Percentiles rank a stretch among this genome's conserved stretches.
Conservation (phyloP, 1,140 invertebrate species). For the Dreissena polymorpha region DNA sequence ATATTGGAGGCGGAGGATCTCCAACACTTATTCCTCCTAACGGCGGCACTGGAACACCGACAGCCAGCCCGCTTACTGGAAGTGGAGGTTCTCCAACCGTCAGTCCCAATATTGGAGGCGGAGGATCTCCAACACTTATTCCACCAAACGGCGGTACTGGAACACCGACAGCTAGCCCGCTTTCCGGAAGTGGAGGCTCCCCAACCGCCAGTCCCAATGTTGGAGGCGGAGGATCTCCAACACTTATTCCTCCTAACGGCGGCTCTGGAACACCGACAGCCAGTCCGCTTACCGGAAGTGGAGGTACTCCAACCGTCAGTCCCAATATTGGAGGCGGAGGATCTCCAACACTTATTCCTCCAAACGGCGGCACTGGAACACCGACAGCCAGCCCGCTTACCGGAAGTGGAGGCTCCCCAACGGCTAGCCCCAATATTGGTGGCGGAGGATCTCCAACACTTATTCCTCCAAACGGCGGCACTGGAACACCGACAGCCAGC, state of each 20-base stretch:
- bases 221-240: too few species aligned
- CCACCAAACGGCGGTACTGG: not conserved
- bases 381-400: not conserved
- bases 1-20: not conserved
- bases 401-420: not conserved
- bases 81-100: too few species aligned
- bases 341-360: too few species aligned
- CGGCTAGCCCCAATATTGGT: not conserved
- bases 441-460: not conserved
- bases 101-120: too few species aligned
- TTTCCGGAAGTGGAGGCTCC: too few species aligned
- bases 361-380: not conserved
- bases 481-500: not conserved
- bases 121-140: too few species aligned
- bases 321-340: too few species aligned
- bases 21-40: not conserved
- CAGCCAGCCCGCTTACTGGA: not conserved
- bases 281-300: too few species aligned
- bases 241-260: too few species aligned
- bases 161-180: not conserved
- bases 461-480: not conserved
- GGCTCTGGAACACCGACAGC: not conserved
- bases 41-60: not conserved
- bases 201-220: too few species aligned
- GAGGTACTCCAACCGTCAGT: too few species aligned